Base-by-base conservation (phyloP, 2,888 invertebrate species). In the Tribolium freemani region DNA sequence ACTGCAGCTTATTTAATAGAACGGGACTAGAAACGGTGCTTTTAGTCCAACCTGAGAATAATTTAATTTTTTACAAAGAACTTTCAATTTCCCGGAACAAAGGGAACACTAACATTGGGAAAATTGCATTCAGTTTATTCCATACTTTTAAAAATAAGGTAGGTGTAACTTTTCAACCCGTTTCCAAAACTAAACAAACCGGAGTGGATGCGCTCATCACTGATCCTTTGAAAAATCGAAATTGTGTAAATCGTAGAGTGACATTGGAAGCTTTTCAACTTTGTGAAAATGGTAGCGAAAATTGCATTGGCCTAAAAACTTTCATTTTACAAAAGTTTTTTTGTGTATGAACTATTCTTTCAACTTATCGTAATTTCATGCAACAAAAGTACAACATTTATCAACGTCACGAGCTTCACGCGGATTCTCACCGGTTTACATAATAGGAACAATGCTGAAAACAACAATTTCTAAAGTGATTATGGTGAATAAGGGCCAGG, bases 391-490 rank as follows among this genome's bases (percentile, higher is more conserved):
- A 20, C 53, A 69, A 45, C 69, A 26, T 69, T 45, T 50, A 50
- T 69, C 69, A 69, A 69, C 69, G 60, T 69, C 69, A 54, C 53
- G 30, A 30, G 48, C 30, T 57, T 30, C 31, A 45, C 60, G 51
- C 69, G 38, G 68, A 68, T 68, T 68, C 58, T 54, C 68, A 58
- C 68, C 58, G 58, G 58, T 58, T 58, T 31, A 26, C 26, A 38
- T 54, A 11, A n/a, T 16, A 0, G 6, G 6, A 8, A 48, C 16
- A 11, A 48, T 48, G 11, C 3, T 48, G 44, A 44, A 46, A 11
- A 46, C 44, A 21, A 31, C 20, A 45, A 45, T 11, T 45, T 45
- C 6, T 30, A 13, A 58, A 58, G 58, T n/a, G 45, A 58, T 58
- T 58, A 26, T 38, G 2, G 1, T 38, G 38, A 38, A 38, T 38